Percentiles rank a stretch among this genome's conserved stretches.
Conservation (phyloP, 1,140 invertebrate species). For the Bombus sylvicola region DNA sequence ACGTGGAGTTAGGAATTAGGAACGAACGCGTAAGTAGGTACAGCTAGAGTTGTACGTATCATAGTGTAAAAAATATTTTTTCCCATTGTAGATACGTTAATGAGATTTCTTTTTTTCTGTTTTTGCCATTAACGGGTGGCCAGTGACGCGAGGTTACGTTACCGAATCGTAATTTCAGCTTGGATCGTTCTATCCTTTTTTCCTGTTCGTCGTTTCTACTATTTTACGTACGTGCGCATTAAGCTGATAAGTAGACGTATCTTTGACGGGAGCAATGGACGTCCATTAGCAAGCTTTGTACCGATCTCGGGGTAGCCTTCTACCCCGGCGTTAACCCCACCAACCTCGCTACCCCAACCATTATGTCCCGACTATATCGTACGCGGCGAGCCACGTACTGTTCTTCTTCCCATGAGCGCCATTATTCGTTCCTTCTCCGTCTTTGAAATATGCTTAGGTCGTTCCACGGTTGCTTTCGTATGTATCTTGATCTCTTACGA, state of each 20-base stretch:
- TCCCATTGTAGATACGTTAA: no score
- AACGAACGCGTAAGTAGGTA: no score
- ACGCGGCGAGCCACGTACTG: slow-evolving; percentile 64
- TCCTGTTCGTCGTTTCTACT: slow-evolving; percentile 31
- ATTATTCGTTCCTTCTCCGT: slow-evolving; percentile 65
- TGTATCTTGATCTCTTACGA: slow-evolving; percentile 12
- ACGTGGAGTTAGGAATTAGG: no score
- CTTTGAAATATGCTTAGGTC: slow-evolving; percentile 60
- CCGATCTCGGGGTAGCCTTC: slow-evolving; percentile 56
- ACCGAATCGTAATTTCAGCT: background rate
- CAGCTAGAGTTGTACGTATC: no score
- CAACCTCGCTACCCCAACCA: slow-evolving; percentile 51
- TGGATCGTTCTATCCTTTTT: background rate
- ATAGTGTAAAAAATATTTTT: no score
- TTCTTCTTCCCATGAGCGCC: slow-evolving; percentile 66
- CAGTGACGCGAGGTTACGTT: background rate
- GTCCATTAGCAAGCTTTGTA: slow-evolving; percentile 68
- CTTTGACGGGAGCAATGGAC: slow-evolving; percentile 70
- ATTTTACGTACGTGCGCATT: slow-evolving; percentile 65
- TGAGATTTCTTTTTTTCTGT: no score
- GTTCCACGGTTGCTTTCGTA: slow-evolving; percentile 32
- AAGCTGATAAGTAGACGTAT: slow-evolving; percentile 71
- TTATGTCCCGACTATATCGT: slow-evolving; percentile 67
- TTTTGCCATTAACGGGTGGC: no score
- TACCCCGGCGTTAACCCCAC: slow-evolving; percentile 36